Conservation (phyloP, 1,140 invertebrate genomes). For the Euura saliciscinereae region DNA sequence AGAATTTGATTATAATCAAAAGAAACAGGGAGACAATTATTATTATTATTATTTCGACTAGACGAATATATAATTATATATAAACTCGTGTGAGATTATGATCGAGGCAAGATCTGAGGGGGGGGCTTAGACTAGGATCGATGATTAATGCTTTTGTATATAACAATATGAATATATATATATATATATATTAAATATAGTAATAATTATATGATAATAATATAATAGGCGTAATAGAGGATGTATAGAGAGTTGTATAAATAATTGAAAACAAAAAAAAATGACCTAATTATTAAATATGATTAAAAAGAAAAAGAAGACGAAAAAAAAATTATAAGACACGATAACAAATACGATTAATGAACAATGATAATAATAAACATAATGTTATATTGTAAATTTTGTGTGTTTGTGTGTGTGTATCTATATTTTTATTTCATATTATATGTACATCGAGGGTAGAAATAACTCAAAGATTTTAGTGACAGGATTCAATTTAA, state of each 20-base stretch:
- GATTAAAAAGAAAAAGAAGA: conserved; percentile 42
- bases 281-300: conserved; percentile 29
- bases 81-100: no score
- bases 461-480: no score
- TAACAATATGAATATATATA: neutral
- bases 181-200: neutral
- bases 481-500: no score
- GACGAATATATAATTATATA: no score
- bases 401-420: no score
- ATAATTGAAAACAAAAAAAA: conserved; percentile 13
- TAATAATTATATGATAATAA: no score
- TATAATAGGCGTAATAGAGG: neutral
- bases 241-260: conserved; percentile 8
- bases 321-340: conserved; percentile 31
- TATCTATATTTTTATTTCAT: no score
- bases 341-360: conserved; percentile 47
- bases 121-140: neutral
- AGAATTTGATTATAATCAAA: no score
- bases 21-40: no score
- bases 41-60: no score
- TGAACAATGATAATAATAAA: conserved; percentile 50
- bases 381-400: conserved; percentile 51
- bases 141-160: neutral
- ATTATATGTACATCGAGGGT: no score
- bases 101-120: neutral